phyloP scores from a whole-genome alignment of 2,113 vertebrate genomes.

The Thymallus thymallus region DNA sequence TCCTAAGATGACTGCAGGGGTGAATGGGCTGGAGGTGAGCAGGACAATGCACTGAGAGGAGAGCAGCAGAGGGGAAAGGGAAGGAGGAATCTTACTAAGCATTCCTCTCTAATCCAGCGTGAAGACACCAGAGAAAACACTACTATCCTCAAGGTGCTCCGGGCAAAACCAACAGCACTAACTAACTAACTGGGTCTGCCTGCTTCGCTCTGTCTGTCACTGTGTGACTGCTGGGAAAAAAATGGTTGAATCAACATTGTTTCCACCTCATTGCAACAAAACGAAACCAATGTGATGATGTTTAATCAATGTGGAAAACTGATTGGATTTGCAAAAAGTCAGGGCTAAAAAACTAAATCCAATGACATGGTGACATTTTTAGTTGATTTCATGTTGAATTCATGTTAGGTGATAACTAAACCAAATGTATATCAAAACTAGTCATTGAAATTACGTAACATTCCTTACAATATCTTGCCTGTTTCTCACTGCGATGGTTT shows the following conservation, averaged over 20 bases:
- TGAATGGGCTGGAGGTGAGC: conserved; percentile 59
- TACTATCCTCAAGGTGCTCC: conserved; percentile 54
- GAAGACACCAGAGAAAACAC: conserved; percentile 66
- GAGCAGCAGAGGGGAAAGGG: conserved; percentile 45
- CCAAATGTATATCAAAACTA: conserved; percentile 10
- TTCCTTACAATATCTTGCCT: conserved; percentile 12
- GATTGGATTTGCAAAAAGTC: too few relatives aligned
- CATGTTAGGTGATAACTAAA: conserved; percentile 25
- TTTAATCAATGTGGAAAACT: too few relatives aligned
- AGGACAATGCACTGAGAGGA: conserved; percentile 62
- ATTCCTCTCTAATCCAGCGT: conserved; percentile 74
- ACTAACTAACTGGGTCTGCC: conserved; percentile 48
- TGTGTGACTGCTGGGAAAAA: too few relatives aligned
- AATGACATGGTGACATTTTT: too few relatives aligned
- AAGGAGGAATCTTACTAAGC: conserved; percentile 66
- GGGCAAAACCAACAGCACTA: conserved; percentile 60
- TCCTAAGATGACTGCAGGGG: conserved; percentile 60
- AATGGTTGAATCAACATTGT: too few relatives aligned
- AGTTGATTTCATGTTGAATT: too few relatives aligned
- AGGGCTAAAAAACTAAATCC: too few relatives aligned
- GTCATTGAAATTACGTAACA: too few relatives aligned
- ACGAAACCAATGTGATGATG: too few relatives aligned
- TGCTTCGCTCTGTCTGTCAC: not conserved
- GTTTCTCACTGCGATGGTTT: not conserved
- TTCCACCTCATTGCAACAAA: too few relatives aligned